Percentiles rank a stretch among this genome's conserved stretches.
These are phyloP conservation scores for Pardalotus punctatus DNA, from an alignment of 2,113 vertebrate species.

Conservation along the genomic window DNA sequence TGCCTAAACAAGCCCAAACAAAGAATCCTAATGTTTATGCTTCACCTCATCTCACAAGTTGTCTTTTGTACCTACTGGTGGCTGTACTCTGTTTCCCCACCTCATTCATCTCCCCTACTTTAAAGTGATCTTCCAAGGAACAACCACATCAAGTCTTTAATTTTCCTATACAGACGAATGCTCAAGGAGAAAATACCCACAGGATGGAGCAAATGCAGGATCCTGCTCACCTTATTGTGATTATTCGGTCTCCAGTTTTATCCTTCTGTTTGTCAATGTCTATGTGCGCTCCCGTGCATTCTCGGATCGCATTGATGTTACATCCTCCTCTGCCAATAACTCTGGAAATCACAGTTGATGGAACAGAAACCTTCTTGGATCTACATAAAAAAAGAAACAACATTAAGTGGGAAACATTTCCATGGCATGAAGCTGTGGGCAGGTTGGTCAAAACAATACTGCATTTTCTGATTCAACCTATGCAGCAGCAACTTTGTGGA, in stretches of 20 bases:
- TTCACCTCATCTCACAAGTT: neutral
- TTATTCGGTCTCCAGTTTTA: constrained; percentile 98
- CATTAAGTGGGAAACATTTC: neutral
- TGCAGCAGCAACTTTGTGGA: accelerated
- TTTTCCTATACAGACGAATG: neutral
- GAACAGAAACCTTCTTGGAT: constrained; percentile 98
- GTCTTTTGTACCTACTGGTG: accelerated
- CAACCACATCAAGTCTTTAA: accelerated
- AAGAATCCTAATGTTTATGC: accelerated
- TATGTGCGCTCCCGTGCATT: constrained; percentile 97
- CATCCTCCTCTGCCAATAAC: constrained; percentile 98
- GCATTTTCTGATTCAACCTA: neutral
- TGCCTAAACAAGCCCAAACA: accelerated
- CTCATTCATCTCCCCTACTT: neutral
- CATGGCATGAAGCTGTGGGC: neutral
- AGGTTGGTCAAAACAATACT: neutral
- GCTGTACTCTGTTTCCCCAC: neutral
- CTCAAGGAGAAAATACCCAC: accelerated
- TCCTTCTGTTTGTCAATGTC: constrained; percentile 99
- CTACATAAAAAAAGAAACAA: constrained; percentile 56
- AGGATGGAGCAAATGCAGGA: accelerated
- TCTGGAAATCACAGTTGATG: constrained; percentile 96
- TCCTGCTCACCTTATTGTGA: constrained; percentile 90
- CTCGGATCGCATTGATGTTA: constrained; percentile 97
- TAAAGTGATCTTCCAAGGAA: neutral